phyloP scores from a whole-genome alignment of 1,140 invertebrate genomes.

The Spodoptera litura region DNA sequence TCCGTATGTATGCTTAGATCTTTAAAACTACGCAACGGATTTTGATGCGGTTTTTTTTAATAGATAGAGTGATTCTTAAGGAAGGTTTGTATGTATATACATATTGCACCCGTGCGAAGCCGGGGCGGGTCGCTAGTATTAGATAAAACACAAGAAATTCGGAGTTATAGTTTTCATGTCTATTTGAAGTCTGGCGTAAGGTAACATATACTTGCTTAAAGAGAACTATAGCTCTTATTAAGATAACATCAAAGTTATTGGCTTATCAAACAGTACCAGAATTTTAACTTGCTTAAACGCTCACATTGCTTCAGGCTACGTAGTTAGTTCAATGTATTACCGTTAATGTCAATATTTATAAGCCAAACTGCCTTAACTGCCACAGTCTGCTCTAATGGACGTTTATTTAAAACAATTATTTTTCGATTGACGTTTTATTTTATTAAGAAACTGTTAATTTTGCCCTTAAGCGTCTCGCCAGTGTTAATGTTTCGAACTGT shows the following conservation, averaged over 20 bases:
- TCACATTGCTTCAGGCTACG: slow-evolving; percentile 22
- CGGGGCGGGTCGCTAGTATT: too few species aligned
- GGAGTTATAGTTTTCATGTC: too few species aligned
- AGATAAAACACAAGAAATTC: too few species aligned
- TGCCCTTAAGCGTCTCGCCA: slow-evolving; percentile 19
- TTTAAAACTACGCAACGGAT: too few species aligned
- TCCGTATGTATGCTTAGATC: too few species aligned
- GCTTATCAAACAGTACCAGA: background rate
- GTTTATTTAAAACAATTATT: slow-evolving; percentile 43
- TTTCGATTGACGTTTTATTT: slow-evolving; percentile 34
- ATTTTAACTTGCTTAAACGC: background rate
- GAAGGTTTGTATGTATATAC: too few species aligned
- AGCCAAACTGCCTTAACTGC: slow-evolving; percentile 27
- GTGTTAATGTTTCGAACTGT: background rate
- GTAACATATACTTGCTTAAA: background rate
- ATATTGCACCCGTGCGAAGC: too few species aligned
- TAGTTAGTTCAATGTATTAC: slow-evolving; percentile 18
- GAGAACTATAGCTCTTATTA: background rate
- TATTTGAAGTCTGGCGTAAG: too few species aligned
- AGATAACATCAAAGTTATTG: background rate
- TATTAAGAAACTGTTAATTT: slow-evolving; percentile 38
- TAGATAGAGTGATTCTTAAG: too few species aligned
- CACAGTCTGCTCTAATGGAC: slow-evolving; percentile 38
- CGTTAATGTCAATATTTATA: slow-evolving; percentile 46
- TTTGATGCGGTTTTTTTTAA: too few species aligned